Evolutionary conservation across 2,888 invertebrate species (phyloP), one percentile per base, ranked within the genome.

Genomic region (Melanophora roralis): DNA sequence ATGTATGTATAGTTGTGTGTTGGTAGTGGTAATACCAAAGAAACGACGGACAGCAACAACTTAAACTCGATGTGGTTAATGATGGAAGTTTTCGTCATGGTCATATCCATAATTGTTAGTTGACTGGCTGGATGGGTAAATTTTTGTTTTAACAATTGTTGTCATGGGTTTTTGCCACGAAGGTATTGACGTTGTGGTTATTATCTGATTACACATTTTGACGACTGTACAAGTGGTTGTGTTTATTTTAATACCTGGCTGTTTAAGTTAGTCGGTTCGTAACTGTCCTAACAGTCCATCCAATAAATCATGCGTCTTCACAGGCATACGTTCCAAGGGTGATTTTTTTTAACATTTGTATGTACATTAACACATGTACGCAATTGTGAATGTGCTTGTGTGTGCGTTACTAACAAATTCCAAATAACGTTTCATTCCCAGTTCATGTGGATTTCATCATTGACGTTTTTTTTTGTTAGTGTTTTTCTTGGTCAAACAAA

Each of bases 211-310:
- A 71, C 73, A 72, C 59, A 62, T 53, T 76, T 78, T 45, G 68
- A 67, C 68, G 65, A 80, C 81, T 83, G 82, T 83, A 83, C 62
- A 74, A 73, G 62, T 62, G 45, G 45, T 8, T 59, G 9, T 59
- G 60, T 12, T 43, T 32, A 14, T 57, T 65, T 53, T 21, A 51
- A 11, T 76, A 53, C 38, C 47, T 75, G 40, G 16, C 19, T 45
- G 38, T 32, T 32, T 49, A 19, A 47, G 23, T 21, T 8, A 19
- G 45, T 45, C 19, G 51, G 14, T 51, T 60, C 38, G 40, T 9
- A 32, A 43, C 32, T 60, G 27, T 34, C 40, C 11, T 27, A 43
- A 19, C 36, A 36, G 51, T 60, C 65, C 27, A 45, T 40, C 11
- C 6, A 43, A 19, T 27, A 36, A 40, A 51, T 59, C 27, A 45